These are phyloP conservation scores for Nesogale talazaci DNA, from an alignment of 2,113 vertebrate genomes.

Conservation along the genomic window DNA sequence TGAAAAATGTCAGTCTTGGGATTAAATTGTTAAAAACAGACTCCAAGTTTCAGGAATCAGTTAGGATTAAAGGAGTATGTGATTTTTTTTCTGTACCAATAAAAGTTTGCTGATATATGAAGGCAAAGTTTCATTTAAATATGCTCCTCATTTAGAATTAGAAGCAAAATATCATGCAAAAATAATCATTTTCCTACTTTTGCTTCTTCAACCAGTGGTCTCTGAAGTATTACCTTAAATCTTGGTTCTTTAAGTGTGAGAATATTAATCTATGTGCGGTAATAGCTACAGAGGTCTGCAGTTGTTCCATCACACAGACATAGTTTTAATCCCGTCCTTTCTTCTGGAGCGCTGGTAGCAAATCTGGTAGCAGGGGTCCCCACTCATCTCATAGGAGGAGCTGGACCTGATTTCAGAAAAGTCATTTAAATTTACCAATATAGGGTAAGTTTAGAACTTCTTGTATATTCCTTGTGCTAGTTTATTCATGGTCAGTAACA, in stretches of 20 bases:
- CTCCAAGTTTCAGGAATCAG: neutral
- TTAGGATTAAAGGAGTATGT: neutral
- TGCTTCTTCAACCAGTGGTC: neutral
- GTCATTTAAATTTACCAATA: too few species aligned
- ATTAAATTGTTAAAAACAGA: constrained; percentile 9
- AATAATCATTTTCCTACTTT: neutral
- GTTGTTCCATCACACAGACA: neutral
- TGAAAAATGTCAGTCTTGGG: neutral
- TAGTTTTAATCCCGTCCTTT: neutral
- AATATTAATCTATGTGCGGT: neutral
- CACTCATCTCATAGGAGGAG: neutral
- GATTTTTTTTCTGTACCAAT: neutral
- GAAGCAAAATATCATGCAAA: neutral
- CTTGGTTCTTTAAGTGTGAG: neutral
- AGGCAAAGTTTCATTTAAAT: neutral
- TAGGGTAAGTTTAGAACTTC: neutral
- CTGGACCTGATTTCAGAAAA: neutral
- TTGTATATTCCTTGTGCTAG: neutral
- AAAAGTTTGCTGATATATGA: neutral
- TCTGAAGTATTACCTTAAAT: neutral
- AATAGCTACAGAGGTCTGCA: neutral
- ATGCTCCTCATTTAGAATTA: neutral
- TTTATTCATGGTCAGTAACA: neutral
- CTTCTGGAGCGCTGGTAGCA: neutral
- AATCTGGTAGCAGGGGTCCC: neutral